Evolutionary conservation across 2,888 invertebrate species (phyloP).

Genomic region (Plagodis dolabraria): DNA sequence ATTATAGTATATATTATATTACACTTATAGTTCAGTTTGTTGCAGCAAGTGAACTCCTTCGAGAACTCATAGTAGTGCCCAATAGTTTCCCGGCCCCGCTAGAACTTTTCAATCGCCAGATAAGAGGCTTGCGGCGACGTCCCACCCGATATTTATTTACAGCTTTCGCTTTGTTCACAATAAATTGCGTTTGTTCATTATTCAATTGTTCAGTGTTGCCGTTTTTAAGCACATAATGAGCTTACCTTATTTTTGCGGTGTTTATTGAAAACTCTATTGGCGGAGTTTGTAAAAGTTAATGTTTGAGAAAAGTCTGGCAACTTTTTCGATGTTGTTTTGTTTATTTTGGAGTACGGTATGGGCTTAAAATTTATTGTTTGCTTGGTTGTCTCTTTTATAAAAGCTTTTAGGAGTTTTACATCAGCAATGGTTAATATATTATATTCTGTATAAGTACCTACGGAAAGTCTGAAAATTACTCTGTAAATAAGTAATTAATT

Average conservation of each 20-base stretch:
- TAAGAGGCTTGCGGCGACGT: conserved; percentile 76
- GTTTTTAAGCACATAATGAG: conserved; percentile 51
- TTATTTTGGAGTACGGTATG: conserved; percentile 11
- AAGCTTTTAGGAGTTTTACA: not conserved
- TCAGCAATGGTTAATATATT: not conserved
- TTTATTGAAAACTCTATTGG: conserved; percentile 31
- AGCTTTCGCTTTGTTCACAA: conserved; percentile 61
- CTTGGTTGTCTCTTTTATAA: not conserved
- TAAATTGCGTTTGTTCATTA: conserved; percentile 67
- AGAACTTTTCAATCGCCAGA: conserved; percentile 75
- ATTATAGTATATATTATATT: no score
- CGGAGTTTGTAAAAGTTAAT: conserved; percentile 10
- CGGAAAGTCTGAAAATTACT: no score
- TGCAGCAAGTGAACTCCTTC: conserved; percentile 28
- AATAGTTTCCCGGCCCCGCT: conserved; percentile 63
- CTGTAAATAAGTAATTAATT: no score
- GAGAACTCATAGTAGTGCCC: conserved; percentile 48
- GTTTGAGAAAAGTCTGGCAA: conserved; percentile 17
- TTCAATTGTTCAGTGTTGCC: conserved; percentile 59
- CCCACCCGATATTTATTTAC: conserved; percentile 71
- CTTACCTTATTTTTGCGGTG: conserved; percentile 48
- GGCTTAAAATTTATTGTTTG: conserved; percentile 9
- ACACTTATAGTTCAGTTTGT: not conserved
- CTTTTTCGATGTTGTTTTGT: conserved; percentile 12
- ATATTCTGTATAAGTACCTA: no score